These are phyloP conservation scores for Chironomus tentans DNA, from an alignment of 2,888 invertebrate species.

Conservation along the genomic window DNA sequence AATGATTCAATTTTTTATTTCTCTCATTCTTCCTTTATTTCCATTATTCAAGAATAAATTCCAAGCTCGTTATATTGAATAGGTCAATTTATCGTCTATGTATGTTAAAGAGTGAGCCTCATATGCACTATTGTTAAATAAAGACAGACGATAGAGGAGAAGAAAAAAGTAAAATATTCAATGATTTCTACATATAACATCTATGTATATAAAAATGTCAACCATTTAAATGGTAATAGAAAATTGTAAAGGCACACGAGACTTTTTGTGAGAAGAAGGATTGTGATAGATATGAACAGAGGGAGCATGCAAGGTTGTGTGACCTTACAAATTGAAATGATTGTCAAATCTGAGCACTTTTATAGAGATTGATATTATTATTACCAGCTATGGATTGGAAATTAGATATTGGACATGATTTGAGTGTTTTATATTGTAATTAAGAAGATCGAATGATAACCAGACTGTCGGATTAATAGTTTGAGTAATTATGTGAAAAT, in stretches of 20 bases:
- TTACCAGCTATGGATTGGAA: too few species aligned
- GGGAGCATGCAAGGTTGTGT: background rate
- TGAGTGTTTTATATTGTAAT: too few species aligned
- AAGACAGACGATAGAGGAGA: background rate
- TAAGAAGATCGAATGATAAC: too few species aligned
- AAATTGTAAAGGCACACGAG: background rate
- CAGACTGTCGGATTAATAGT: background rate
- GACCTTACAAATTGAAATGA: background rate
- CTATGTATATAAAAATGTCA: background rate
- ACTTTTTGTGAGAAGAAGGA: background rate
- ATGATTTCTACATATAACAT: background rate
- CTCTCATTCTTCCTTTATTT: background rate
- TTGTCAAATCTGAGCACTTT: background rate
- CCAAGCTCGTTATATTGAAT: background rate
- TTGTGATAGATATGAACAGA: background rate
- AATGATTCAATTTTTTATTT: conserved; percentile 10
- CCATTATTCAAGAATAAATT: background rate
- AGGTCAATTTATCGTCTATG: background rate
- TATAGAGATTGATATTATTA: too few species aligned
- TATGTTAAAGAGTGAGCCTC: background rate
- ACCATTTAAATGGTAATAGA: background rate
- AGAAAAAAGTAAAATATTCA: background rate
- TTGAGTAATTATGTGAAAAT: background rate
- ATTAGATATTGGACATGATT: too few species aligned
- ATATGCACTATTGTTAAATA: background rate